Evolutionary conservation across 2,113 vertebrate genomes (phyloP), one percentile per base, ranked within the genome.

Genomic region (Oreochromis tanganicae): DNA sequence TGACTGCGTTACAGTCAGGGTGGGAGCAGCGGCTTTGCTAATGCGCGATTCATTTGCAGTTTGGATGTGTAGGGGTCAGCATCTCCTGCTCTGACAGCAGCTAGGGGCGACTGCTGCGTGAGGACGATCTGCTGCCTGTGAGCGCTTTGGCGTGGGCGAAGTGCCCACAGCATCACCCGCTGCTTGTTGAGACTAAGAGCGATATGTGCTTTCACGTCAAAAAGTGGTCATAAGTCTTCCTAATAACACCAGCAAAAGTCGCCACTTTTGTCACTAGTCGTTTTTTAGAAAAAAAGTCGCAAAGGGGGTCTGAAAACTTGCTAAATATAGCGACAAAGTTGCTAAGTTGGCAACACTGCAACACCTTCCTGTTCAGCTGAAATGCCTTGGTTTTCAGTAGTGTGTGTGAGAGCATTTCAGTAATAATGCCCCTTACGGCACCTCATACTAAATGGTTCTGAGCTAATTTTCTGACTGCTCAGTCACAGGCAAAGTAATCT

Each of bases 401-500:
- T 63, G 59, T 63, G 59, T 36, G 1, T 63, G 16, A 63, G 59
- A 63, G 32, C 5, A 0, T 63, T 63, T 36, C 59, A 63, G 59
- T 63, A 63, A 36, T 63, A 63, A 63, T 63, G 29, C 16, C 59
- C 59, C 59, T 63, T 36, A 63, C 1, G 3, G 29, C 59, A 63
- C 16, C 34, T 63, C 59, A 63, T 63, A 36, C 59, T 66, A 66
- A 38, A 68, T 68, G 90, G 86, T 83, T 87, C 57, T 8, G 83
- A 83, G 81, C 56, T 80, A 79, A 61, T 85, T 89, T 88, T 94
- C 83, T 75, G 84, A 86, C 63, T 14, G 85, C 94, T 97, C 97
- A 99, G 83, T 97, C 97, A 91, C 98, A 99, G 96, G 98, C 98
- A 87, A 99, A 99, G 95, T 99, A 99, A 93, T 99, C 98, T 98